Conservation (phyloP, 1,140 invertebrate genomes). For the Ceratosolen fusciceps region DNA sequence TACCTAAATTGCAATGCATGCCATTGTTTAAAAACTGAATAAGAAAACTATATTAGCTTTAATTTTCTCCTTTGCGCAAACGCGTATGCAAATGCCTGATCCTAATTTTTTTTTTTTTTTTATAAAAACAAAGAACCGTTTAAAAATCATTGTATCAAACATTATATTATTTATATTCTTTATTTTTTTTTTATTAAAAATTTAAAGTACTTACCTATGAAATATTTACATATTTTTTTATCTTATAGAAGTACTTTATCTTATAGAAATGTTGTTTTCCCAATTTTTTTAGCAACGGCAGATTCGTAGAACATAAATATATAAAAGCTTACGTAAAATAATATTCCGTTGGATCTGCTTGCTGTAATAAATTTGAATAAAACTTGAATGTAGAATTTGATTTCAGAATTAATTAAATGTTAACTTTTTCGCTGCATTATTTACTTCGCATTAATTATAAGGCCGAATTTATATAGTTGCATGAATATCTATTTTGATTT, state of each 20-base stretch:
- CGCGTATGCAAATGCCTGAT: too few relatives aligned
- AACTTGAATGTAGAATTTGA: background rate
- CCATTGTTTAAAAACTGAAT: too few relatives aligned
- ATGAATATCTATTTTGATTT: background rate
- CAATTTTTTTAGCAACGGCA: background rate
- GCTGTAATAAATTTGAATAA: constrained; percentile 13
- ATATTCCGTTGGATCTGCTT: background rate
- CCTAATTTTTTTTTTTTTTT: too few relatives aligned
- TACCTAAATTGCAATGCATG: too few relatives aligned
- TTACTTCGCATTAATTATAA: background rate
- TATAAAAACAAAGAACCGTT: too few relatives aligned
- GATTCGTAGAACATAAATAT: constrained; percentile 4
- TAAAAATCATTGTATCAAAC: too few relatives aligned
- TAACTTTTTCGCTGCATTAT: background rate
- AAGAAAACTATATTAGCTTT: too few relatives aligned
- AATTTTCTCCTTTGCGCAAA: too few relatives aligned
- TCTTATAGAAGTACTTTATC: too few relatives aligned
- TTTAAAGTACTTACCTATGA: background rate
- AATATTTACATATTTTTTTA: constrained; percentile 8
- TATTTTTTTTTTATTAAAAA: background rate
- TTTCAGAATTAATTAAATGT: background rate
- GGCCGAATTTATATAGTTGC: background rate
- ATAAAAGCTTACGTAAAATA: background rate
- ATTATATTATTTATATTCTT: too few relatives aligned
- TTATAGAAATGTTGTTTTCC: background rate